phyloP scores from a whole-genome alignment of 1,140 invertebrate genomes.

The Ips typographus region DNA sequence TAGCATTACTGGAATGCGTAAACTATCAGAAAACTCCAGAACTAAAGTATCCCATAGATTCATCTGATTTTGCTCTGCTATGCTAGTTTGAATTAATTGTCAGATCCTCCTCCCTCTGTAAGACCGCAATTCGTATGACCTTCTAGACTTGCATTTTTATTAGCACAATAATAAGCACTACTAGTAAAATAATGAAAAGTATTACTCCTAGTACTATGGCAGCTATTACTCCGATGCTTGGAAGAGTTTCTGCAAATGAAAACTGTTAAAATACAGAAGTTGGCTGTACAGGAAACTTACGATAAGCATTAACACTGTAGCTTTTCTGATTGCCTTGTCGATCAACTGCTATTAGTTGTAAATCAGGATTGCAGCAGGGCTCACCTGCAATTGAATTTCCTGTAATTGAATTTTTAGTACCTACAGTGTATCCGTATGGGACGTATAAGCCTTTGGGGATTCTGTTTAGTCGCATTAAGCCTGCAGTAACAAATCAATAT shows the following conservation, averaged over 20 bases:
- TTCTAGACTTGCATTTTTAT: constrained; percentile 43
- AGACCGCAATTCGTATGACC: constrained; percentile 50
- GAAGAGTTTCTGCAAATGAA: constrained; percentile 38
- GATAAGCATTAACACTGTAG: constrained; percentile 52
- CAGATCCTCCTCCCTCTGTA: constrained; percentile 45
- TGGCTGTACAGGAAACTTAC: constrained; percentile 43
- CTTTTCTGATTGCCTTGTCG: constrained; percentile 50
- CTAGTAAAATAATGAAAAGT: constrained; percentile 50
- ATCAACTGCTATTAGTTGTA: constrained; percentile 54
- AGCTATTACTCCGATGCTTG: constrained; percentile 53
- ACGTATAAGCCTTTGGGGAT: constrained; percentile 52
- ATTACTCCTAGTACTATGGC: constrained; percentile 55
- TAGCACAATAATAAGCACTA: constrained; percentile 46
- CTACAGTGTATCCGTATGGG: constrained; percentile 51
- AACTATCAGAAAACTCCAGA: not conserved
- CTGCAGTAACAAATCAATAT: constrained; percentile 39
- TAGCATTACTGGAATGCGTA: constrained; percentile 40
- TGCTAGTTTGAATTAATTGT: constrained; percentile 36
- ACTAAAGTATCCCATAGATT: constrained; percentile 23
- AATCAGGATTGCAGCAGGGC: constrained; percentile 54
- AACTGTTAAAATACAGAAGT: not conserved
- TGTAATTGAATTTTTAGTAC: constrained; percentile 52
- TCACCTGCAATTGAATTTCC: constrained; percentile 53
- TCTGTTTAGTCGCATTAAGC: constrained; percentile 53
- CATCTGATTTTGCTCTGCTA: constrained; percentile 33